These are phyloP conservation scores for Papilio machaon DNA, from an alignment of 1,140 invertebrate genomes.

Conservation along the genomic window DNA sequence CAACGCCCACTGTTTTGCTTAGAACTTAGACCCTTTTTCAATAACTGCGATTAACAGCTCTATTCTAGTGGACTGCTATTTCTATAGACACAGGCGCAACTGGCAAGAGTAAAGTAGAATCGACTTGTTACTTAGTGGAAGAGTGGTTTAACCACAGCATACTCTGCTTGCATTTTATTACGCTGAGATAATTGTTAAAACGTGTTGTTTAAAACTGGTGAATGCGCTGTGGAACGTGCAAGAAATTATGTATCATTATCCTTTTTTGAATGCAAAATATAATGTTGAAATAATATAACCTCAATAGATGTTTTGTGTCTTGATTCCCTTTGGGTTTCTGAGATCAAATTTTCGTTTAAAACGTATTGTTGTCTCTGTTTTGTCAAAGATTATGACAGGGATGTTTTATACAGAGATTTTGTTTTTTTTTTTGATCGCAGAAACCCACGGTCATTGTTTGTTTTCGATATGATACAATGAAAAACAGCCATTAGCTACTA, in stretches of 20 bases:
- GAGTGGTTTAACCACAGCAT: not conserved
- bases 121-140: not conserved
- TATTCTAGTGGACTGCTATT: not conserved
- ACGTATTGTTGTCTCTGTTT: too few relatives aligned
- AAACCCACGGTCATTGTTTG: too few relatives aligned
- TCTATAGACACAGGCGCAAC: too few relatives aligned
- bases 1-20: slow-evolving; percentile 29
- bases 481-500: too few relatives aligned
- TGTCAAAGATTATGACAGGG: too few relatives aligned
- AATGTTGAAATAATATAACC: too few relatives aligned
- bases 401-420: too few relatives aligned
- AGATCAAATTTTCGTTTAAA: too few relatives aligned
- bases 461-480: too few relatives aligned
- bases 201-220: slow-evolving; percentile 14
- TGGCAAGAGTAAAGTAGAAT: not conserved
- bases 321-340: too few relatives aligned
- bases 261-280: not conserved
- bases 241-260: not conserved
- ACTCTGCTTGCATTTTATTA: not conserved
- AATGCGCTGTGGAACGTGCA: not conserved
- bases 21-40: not conserved
- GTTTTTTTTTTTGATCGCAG: too few relatives aligned
- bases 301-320: not conserved
- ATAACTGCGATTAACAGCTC: not conserved
- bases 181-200: slow-evolving; percentile 15